Evolutionary conservation across 2,888 invertebrate species (phyloP).

Genomic region (Zygothrica quintamaculata): DNA sequence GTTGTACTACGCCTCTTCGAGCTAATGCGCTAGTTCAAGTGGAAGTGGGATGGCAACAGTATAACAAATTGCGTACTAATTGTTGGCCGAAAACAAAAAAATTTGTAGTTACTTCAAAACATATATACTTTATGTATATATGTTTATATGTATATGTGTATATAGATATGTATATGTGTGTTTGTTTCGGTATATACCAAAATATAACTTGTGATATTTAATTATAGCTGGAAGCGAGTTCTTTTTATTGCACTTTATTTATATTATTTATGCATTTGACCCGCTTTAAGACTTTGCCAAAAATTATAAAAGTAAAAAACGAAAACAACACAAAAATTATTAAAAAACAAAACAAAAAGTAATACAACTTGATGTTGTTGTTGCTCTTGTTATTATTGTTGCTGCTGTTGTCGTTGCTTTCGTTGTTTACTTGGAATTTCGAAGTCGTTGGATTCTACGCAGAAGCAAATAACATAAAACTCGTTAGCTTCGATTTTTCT

Average conservation of each 20-base stretch:
- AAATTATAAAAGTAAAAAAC: conserved; percentile 37
- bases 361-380: conserved; percentile 22
- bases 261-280: conserved; percentile 74
- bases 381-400: conserved; percentile 11
- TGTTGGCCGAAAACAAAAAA: conserved; percentile 23
- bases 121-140: neutral
- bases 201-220: conserved; percentile 11
- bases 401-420: conserved; percentile 17
- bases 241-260: conserved; percentile 11
- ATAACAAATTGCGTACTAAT: conserved; percentile 22
- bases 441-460: conserved; percentile 62
- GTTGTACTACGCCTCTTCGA: conserved; percentile 31
- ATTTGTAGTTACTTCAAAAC: neutral
- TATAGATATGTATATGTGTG: neutral
- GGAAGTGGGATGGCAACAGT: conserved; percentile 57
- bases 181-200: no score
- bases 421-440: conserved; percentile 61
- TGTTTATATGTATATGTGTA: neutral
- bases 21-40: conserved; percentile 54
- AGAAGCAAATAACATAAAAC: no score
- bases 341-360: conserved; percentile 44
- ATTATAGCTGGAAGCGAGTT: conserved; percentile 6
- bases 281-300: conserved; percentile 66
- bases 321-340: conserved; percentile 41
- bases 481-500: conserved; percentile 63